Evolutionary conservation across 1,140 invertebrate genomes (phyloP).

Genomic region (Penaeus chinensis): DNA sequence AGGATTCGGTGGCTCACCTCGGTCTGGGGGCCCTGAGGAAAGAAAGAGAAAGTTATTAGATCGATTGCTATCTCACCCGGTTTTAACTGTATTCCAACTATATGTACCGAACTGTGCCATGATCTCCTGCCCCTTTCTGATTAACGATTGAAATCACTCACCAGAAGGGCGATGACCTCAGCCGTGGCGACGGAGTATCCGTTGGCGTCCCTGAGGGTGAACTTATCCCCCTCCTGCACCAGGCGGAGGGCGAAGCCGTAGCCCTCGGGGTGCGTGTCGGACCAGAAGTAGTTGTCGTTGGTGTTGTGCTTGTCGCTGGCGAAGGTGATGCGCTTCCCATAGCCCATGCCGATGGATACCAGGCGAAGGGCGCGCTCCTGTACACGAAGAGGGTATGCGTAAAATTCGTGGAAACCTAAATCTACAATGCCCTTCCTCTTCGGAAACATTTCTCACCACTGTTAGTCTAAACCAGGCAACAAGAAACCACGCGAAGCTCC

Average conservation of each 20-base stretch:
- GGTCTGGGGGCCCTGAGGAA: slow-evolving; percentile 64
- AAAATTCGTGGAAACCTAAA: background rate
- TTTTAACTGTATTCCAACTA: too few relatives aligned
- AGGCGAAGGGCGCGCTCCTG: slow-evolving; percentile 75
- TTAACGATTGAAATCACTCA: slow-evolving; percentile 66
- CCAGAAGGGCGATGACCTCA: slow-evolving; percentile 75
- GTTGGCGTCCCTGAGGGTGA: slow-evolving; percentile 73
- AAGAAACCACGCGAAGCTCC: too few relatives aligned
- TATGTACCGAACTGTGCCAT: background rate
- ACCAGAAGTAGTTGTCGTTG: slow-evolving; percentile 81
- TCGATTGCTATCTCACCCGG: slow-evolving; percentile 55
- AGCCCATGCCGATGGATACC: slow-evolving; percentile 79
- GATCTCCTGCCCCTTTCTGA: background rate
- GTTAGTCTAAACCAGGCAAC: too few relatives aligned
- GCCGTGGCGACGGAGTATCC: slow-evolving; percentile 31
- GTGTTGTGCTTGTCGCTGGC: slow-evolving; percentile 74
- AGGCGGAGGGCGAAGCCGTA: slow-evolving; percentile 78
- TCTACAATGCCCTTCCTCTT: background rate
- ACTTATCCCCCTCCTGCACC: slow-evolving; percentile 76
- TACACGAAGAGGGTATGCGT: slow-evolving; percentile 67
- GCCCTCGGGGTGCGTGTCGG: slow-evolving; percentile 81
- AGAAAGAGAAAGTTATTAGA: slow-evolving; percentile 31
- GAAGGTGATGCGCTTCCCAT: slow-evolving; percentile 82
- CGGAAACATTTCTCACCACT: background rate
- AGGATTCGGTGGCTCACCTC: slow-evolving; percentile 67